These are phyloP conservation scores for Aphelinus atriplicis DNA, from an alignment of 1,140 invertebrate species.

Conservation along the genomic window DNA sequence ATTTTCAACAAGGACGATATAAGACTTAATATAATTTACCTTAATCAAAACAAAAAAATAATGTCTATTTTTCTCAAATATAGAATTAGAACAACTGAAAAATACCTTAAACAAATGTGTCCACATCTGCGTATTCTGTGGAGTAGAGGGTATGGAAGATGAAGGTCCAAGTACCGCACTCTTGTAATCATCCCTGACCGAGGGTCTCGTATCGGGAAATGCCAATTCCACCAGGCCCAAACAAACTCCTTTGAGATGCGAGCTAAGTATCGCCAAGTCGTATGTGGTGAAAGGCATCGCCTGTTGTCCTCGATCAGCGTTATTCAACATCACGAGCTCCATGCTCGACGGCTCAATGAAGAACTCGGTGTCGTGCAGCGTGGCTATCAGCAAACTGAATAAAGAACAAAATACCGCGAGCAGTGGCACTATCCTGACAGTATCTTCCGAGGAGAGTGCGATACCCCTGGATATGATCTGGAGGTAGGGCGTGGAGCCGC, in stretches of 20 bases:
- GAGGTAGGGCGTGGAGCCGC: slow-evolving; percentile 73
- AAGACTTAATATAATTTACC: not conserved
- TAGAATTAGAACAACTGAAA: slow-evolving; percentile 12
- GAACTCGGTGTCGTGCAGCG: slow-evolving; percentile 90
- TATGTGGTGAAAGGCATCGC: slow-evolving; percentile 74
- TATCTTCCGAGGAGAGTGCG: slow-evolving; percentile 72
- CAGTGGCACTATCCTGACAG: slow-evolving; percentile 79
- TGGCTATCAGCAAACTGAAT: slow-evolving; percentile 83
- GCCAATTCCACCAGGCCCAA: slow-evolving; percentile 90
- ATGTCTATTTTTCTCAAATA: slow-evolving; percentile 33
- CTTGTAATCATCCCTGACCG: slow-evolving; percentile 64
- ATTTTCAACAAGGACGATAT: no score
- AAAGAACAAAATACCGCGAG: slow-evolving; percentile 87
- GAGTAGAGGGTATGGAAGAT: slow-evolving; percentile 48
- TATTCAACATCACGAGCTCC: not conserved
- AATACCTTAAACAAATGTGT: slow-evolving; percentile 64
- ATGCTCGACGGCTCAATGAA: slow-evolving; percentile 57
- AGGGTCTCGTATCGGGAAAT: slow-evolving; percentile 82
- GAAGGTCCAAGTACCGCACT: slow-evolving; percentile 60
- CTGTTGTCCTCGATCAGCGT: slow-evolving; percentile 50
- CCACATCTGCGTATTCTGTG: slow-evolving; percentile 67
- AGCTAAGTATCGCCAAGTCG: slow-evolving; percentile 74
- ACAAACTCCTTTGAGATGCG: slow-evolving; percentile 82
- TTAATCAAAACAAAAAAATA: slow-evolving; percentile 12
- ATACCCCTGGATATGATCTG: slow-evolving; percentile 77